Evolutionary conservation across 2,888 invertebrate species (phyloP).

Genomic region (Drosophila borealis): DNA sequence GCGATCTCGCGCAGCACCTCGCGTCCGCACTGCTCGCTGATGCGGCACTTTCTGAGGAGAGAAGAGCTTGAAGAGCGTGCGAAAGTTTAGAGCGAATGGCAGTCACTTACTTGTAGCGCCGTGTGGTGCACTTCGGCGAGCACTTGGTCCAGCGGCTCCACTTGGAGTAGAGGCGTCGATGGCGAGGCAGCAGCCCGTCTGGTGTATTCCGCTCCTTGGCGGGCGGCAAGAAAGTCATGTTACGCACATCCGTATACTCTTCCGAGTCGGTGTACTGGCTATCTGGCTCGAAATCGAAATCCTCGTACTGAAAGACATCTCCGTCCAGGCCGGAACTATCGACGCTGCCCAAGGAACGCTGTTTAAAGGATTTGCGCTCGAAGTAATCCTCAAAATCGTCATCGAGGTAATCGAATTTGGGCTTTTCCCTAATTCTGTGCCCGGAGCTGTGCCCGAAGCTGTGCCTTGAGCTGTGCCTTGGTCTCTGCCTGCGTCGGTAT

Average conservation of each 20-base stretch:
- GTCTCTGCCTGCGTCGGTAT: conserved; percentile 48
- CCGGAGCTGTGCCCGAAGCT: conserved; percentile 3
- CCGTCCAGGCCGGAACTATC: conserved; percentile 67
- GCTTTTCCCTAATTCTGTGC: conserved; percentile 3
- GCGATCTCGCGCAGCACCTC: conserved; percentile 93
- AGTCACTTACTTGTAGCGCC: conserved; percentile 88
- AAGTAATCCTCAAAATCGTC: conserved; percentile 73
- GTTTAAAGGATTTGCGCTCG: conserved; percentile 39
- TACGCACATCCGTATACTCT: conserved; percentile 72
- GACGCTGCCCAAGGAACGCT: conserved; percentile 48
- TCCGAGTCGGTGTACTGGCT: conserved; percentile 64
- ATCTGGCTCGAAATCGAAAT: conserved; percentile 79
- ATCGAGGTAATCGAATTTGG: conserved; percentile 37
- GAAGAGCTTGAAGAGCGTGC: not conserved
- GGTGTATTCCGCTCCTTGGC: conserved; percentile 81
- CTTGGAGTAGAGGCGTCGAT: conserved; percentile 87
- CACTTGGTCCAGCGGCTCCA: conserved; percentile 95
- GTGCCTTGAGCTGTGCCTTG: conserved; percentile 5
- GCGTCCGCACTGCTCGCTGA: conserved; percentile 90
- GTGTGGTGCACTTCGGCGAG: conserved; percentile 91
- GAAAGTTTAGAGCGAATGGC: not conserved
- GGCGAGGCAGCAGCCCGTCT: conserved; percentile 74
- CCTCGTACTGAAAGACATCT: conserved; percentile 82
- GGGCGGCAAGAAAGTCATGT: conserved; percentile 46
- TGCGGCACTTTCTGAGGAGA: conserved; percentile 89